Evolutionary conservation across 2,113 vertebrate genomes (phyloP), one percentile per base, ranked within the genome.

Genomic region (Paradisaea rubra): DNA sequence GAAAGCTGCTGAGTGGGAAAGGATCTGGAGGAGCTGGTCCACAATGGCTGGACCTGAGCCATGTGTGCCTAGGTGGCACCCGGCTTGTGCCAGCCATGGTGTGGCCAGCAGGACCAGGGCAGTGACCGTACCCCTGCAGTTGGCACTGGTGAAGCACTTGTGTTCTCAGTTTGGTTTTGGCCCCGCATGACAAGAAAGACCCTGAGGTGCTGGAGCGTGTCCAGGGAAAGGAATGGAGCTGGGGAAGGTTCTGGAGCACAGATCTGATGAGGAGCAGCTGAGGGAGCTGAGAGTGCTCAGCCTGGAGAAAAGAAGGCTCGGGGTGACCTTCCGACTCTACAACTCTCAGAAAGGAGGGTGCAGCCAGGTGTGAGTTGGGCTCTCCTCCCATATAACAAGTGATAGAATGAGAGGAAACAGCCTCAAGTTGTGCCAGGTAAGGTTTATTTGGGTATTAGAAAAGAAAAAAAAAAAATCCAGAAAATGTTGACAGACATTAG

Each of bases 161-260:
- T 2, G 14, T 18, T 27, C n/a, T 54, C 0, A 0, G 18, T 24
- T 39, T 27, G 42, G 3, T 24, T 65, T 41, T 41, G 5, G 4
- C 4, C 4, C 10, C 14, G 2, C 9, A 19, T 6, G 11, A 19
- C 23, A 16, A 30, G 28, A 45, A 39, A 8, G 28, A 23, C 10
- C 6, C 15, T n/a, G 41, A 41, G 19, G 10, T 8, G 8, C 11
- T 54, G 24, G n/a, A 54, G 20, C 0, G 0, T n/a, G 20, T 47
- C 20, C 13, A n/a, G 49, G 20, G 24, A 54, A 47, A 35, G 10
- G 21, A 37, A n/a, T 1, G 1, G 47, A 54, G 19, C 15, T 63
- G 33, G 4, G n/a, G 15, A 61, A 70, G 19, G 47, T 4, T 45
- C n/a, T n/a, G 23, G 30, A 54, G 19, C 15, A 17, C 13, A 2